Evolutionary conservation across 1,140 invertebrate genomes (phyloP), one percentile per base, ranked within the genome.

Genomic region (Goniozus legneri): DNA sequence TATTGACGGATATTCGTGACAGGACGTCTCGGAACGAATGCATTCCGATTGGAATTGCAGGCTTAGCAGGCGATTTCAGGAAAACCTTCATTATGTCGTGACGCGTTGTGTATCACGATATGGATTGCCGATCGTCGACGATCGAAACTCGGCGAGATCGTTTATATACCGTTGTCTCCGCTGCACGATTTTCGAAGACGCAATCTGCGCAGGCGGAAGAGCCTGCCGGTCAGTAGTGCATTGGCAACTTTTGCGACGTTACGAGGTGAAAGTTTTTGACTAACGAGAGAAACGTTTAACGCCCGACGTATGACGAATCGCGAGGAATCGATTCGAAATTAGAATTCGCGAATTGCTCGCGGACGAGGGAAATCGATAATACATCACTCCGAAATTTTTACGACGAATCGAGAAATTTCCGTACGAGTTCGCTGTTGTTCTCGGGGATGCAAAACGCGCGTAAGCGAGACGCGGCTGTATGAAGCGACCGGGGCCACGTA

Each of bases 51-150:
- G n/a, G n/a, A n/a, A n/a, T n/a, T n/a, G n/a, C n/a, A n/a, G n/a
- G n/a, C n/a, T n/a, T n/a, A n/a, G n/a, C n/a, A n/a, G n/a, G n/a
- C n/a, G n/a, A n/a, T n/a, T n/a, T n/a, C n/a, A n/a, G n/a, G n/a
- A n/a, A n/a, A n/a, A n/a, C n/a, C n/a, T n/a, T 49, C 56, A 67
- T 69, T 67, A 69, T 61, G 58, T 60, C 60, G 56, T 56, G 62
- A 66, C 62, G 53, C 64, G 57, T 69, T 69, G 64, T 67, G 58
- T 57, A 69, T 67, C 65, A 65, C 65, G 59, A 50, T 44, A 45
- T 59, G 52, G 46, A 56, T 7, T 41, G 10, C 52, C 58, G 65
- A 68, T 64, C 65, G 65, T 66, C 65, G 64, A 52, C 18, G 20
- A 6, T 48, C 47, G 49, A 57, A 54, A 43, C 36, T 24, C 38